Conservation (phyloP, 2,888 invertebrate species). For the Drosophila mimica region DNA sequence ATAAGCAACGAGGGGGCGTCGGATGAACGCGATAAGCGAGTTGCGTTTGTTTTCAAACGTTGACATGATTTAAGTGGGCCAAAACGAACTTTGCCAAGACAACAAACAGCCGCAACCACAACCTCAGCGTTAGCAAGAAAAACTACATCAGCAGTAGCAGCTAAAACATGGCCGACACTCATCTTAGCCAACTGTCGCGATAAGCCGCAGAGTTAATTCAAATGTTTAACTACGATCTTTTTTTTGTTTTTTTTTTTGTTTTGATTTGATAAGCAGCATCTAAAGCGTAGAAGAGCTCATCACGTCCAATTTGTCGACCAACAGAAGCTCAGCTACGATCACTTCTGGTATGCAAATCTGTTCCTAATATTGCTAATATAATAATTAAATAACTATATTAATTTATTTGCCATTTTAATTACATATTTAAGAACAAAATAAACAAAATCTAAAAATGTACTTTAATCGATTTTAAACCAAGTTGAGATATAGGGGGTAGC, state of each 20-base stretch:
- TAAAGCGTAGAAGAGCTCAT: neutral
- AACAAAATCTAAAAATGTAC: neutral
- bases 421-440: neutral
- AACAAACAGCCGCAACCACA: constrained; percentile 19
- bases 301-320: neutral
- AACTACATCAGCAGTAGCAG: constrained; percentile 21
- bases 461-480: neutral
- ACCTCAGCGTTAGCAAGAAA: constrained; percentile 1
- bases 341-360: neutral
- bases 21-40: constrained; percentile 50
- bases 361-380: neutral
- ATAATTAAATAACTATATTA: too few species aligned
- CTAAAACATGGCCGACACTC: constrained; percentile 36
- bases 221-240: constrained; percentile 43
- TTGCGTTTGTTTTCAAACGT: constrained; percentile 57
- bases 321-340: neutral
- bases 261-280: constrained; percentile 25
- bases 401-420: neutral
- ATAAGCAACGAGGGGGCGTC: constrained; percentile 11
- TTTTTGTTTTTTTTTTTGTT: constrained; percentile 7
- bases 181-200: constrained; percentile 49
- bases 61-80: constrained; percentile 62
- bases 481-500: too few species aligned
- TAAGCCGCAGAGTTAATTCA: constrained; percentile 48
- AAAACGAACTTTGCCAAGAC: constrained; percentile 38